A percentile compares a stretch with the other conserved stretches of the same genome.
Evolutionary conservation across 2,797 vertebrate species (phyloP).

Genomic region (Tapirus indicus): DNA sequence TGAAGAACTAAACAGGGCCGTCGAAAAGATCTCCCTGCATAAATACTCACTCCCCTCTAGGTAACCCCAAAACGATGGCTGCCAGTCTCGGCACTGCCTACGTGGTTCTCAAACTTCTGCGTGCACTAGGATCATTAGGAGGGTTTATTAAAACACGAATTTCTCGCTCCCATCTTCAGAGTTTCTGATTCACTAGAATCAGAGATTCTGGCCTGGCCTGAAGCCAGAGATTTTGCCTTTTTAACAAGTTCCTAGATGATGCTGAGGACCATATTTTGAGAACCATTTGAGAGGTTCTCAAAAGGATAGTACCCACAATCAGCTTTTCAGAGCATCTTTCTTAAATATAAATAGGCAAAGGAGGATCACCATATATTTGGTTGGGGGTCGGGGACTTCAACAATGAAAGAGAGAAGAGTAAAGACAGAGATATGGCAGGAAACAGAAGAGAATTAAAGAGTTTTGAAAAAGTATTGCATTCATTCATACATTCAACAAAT

Average conservation of each 20-base stretch:
- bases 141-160: neutral
- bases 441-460: neutral
- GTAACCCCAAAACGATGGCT: neutral
- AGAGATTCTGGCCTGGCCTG: neutral
- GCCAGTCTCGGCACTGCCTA: no score
- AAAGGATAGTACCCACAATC: neutral
- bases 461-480: neutral
- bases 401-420: neutral
- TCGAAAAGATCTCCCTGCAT: neutral
- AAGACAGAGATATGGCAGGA: neutral
- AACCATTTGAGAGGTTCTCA: no score
- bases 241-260: neutral
- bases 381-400: neutral
- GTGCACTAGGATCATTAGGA: neutral
- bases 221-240: neutral
- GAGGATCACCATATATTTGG: neutral
- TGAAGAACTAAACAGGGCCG: neutral
- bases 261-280: neutral
- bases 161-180: neutral
- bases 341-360: neutral
- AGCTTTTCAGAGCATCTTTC: neutral
- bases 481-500: neutral
- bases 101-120: neutral
- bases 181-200: neutral
- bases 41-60: neutral